Evolutionary conservation across 2,797 vertebrate species (phyloP), one percentile per base, ranked within the genome.

Genomic region (Chelonia mydas): DNA sequence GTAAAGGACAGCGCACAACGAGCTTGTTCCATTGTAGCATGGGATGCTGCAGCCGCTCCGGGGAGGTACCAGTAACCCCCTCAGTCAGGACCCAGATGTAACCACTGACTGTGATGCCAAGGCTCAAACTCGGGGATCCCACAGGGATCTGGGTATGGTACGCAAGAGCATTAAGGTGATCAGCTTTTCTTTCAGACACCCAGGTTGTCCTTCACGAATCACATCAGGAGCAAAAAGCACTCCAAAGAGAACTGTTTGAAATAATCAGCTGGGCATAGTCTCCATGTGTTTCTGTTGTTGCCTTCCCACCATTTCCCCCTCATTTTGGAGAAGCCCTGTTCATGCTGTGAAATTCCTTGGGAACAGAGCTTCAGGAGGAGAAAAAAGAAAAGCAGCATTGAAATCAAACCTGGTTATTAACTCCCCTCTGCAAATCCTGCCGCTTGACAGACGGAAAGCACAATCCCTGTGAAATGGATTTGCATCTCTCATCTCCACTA

Each of bases 401-500:
- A 83, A 89, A 61, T 1, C 76, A 91, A 90, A 3, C 0, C 5
- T 17, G 7, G 12, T 51, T 7, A 68, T 59, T 49, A 59, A 28
- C 41, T 86, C 65, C 50, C 11, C 15, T 59, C 84, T 90, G 57
- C 79, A 90, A 89, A 59, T 4, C 47, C 31, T 23, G 13, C 8
- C 6, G 49, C 83, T 51, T 9, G 55, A 23, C 3, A 79, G 27
- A 17, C 27, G 3, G 19, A 15, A 27, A 7, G 47, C 37, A 84
- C 37, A 16, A 10, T 87, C 37, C 55, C 31, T 88, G 61, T 54
- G 85, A 96, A 91, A 61, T 1, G 27, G 28, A 25, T 95, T 81
- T 94, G 23, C 57, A 68, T 82, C 84, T 82, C 88, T 94, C 47
- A 65, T 86, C 76, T 89, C 45, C 83, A 27, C 49, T 90, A 5